A percentile compares a stretch with the other conserved stretches of the same genome.
These are phyloP conservation scores for Silurus glanis DNA, from an alignment of 2,113 vertebrate genomes.

Conservation along the genomic window DNA sequence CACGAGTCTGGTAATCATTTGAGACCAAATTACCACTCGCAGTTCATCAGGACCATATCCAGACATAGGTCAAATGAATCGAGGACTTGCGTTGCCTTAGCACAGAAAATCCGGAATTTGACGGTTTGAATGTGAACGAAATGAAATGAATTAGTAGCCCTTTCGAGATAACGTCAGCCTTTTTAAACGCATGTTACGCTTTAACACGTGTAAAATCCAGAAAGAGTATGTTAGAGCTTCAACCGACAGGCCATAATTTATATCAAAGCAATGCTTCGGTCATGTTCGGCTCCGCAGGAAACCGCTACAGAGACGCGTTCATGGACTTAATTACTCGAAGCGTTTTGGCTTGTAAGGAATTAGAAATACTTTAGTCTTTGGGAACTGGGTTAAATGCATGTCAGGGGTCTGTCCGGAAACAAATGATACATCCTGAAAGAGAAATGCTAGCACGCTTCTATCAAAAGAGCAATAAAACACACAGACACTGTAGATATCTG, in stretches of 20 bases:
- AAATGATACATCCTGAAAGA: constrained; percentile 45
- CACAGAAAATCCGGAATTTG: background rate
- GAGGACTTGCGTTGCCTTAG: background rate
- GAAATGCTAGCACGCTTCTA: constrained; percentile 29
- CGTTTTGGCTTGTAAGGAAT: constrained; percentile 49
- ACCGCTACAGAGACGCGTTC: constrained; percentile 52
- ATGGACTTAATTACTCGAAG: constrained; percentile 59
- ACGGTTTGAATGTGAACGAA: background rate
- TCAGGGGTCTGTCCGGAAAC: constrained; percentile 44
- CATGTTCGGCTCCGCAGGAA: background rate
- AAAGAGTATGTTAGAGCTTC: background rate
- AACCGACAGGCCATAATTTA: background rate
- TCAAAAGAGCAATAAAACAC: constrained; percentile 50
- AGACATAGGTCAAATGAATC: background rate
- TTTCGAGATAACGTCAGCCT: background rate
- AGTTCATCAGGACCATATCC: background rate
- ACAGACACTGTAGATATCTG: constrained; percentile 43
- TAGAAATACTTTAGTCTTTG: constrained; percentile 39
- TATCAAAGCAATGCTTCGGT: constrained; percentile 1
- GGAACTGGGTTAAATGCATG: constrained; percentile 4
- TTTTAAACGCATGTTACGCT: background rate
- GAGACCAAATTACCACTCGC: constrained; percentile 21
- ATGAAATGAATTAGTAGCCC: background rate
- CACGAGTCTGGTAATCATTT: constrained; percentile 18
- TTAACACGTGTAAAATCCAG: background rate